Evolutionary conservation across 2,888 invertebrate genomes (phyloP).

Genomic region (Apodemia zela): DNA sequence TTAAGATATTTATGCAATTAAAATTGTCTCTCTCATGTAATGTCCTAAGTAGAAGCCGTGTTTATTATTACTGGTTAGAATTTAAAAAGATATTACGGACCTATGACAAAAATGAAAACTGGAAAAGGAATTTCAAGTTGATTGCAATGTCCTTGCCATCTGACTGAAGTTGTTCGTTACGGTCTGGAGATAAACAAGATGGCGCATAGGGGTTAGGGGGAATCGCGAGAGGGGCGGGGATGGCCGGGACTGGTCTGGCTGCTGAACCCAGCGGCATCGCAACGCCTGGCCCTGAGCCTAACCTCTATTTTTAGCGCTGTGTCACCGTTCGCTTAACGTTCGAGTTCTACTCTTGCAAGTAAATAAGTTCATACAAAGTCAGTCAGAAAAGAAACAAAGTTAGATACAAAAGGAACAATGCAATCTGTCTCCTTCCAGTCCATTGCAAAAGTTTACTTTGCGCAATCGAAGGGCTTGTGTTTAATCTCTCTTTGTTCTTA

Average conservation of each 20-base stretch:
- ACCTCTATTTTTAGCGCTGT: conserved; percentile 77
- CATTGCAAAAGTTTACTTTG: conserved; percentile 23
- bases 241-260: conserved; percentile 41
- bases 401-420: conserved; percentile 24
- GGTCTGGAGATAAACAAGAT: conserved; percentile 65
- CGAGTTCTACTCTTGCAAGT: conserved; percentile 44
- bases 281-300: conserved; percentile 47
- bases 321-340: conserved; percentile 63
- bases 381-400: conserved; percentile 36
- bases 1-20: not conserved
- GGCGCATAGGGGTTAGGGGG: conserved; percentile 57
- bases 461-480: conserved; percentile 11
- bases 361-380: conserved; percentile 39
- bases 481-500: conserved; percentile 8
- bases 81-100: conserved; percentile 10
- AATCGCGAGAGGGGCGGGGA: conserved; percentile 52
- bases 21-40: conserved; percentile 1
- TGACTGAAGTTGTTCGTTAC: conserved; percentile 47
- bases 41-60: not conserved
- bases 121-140: conserved; percentile 39
- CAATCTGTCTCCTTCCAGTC: conserved; percentile 28
- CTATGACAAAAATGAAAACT: conserved; percentile 29
- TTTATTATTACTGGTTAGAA: not conserved
- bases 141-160: conserved; percentile 54
- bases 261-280: conserved; percentile 44